phyloP scores from a whole-genome alignment of 2,113 vertebrate genomes.

The Formicarius rufipectus region DNA sequence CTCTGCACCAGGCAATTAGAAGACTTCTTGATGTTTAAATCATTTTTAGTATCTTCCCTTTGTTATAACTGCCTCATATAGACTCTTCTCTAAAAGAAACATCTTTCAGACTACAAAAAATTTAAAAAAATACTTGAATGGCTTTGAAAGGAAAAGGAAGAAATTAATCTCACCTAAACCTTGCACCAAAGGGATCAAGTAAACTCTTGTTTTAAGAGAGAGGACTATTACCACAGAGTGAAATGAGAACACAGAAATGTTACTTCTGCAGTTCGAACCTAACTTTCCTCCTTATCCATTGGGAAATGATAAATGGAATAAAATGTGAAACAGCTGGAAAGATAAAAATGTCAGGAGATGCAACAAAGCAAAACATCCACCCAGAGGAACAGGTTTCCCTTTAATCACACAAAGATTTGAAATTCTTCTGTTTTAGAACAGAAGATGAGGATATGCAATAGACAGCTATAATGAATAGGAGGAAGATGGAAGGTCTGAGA shows the following conservation, averaged over 20 bases:
- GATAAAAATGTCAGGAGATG: background rate
- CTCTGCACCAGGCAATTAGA: background rate
- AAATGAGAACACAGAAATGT: background rate
- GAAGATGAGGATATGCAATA: background rate
- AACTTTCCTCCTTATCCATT: background rate
- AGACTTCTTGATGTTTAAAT: background rate
- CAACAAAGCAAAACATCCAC: background rate
- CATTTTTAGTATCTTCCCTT: background rate
- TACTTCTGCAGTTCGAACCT: background rate
- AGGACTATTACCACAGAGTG: background rate
- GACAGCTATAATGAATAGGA: background rate
- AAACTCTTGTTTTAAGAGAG: background rate
- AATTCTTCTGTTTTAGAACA: background rate
- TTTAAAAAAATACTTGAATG: background rate
- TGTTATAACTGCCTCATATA: background rate
- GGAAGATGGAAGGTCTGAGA: background rate
- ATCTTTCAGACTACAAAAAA: background rate
- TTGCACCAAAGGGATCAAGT: background rate
- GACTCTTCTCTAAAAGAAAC: background rate
- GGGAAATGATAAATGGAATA: background rate
- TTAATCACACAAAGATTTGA: constrained; percentile 1
- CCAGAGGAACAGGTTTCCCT: background rate
- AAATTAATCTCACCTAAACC: background rate
- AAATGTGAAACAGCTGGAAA: background rate
- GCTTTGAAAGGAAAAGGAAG: background rate